Percentiles rank a stretch among this genome's conserved stretches.
Conservation (phyloP, 2,113 vertebrate species). For the Laterallus jamaicensis region DNA sequence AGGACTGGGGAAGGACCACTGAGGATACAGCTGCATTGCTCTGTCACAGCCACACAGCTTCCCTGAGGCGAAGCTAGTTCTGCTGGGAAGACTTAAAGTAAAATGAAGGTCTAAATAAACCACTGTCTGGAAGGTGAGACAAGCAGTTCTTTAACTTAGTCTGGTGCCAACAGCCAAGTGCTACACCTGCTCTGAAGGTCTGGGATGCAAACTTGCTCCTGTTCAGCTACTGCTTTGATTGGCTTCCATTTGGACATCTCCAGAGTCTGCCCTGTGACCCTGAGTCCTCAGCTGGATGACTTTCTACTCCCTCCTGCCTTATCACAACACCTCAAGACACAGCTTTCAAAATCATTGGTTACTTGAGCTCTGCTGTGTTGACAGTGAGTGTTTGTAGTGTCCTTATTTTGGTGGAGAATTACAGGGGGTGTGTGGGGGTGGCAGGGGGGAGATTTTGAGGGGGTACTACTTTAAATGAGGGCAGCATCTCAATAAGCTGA, state of each 20-base stretch:
- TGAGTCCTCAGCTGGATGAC: constrained; percentile 14
- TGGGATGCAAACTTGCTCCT: neutral
- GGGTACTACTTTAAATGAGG: neutral
- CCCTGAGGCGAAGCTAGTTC: neutral
- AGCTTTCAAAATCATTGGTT: neutral
- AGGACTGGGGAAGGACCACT: neutral
- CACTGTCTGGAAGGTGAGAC: neutral
- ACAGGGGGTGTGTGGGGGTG: no score
- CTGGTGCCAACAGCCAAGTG: neutral
- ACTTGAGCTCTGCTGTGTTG: neutral
- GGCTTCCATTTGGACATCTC: neutral
- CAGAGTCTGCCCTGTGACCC: neutral
- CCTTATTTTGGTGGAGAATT: neutral
- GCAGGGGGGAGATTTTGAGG: no score
- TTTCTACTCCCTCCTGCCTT: neutral
- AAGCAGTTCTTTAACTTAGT: neutral
- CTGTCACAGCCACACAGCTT: neutral
- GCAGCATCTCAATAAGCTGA: neutral
- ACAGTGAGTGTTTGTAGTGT: constrained; percentile 24
- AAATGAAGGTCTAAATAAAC: neutral
- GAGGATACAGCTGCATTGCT: neutral
- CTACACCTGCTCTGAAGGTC: neutral
- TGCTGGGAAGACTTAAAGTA: neutral
- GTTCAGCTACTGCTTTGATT: neutral
- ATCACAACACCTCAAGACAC: neutral